Evolutionary conservation across 2,797 vertebrate species (phyloP), one percentile per base, ranked within the genome.

Genomic region (Phalloptychus januarius): DNA sequence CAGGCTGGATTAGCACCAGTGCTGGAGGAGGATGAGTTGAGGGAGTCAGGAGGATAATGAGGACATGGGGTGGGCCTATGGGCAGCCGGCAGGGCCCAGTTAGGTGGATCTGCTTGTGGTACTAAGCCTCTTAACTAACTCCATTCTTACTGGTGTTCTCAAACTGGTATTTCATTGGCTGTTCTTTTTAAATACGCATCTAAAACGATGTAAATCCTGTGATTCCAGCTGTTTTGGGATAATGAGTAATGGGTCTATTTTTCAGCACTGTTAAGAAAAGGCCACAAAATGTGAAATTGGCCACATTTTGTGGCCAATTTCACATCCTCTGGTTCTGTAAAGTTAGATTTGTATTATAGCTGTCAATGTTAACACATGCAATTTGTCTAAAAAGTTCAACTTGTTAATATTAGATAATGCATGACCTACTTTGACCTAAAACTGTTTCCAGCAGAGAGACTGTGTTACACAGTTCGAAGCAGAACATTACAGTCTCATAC

Each of bases 11-110:
- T 92, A 88, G 82, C 84, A 83, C 82, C 82, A 84, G 84, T 78
- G 83, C 83, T 88, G 83, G 83, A 89, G 72, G 79, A 81, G 81
- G 84, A 92, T 88, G 89, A 89, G 87, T 82, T 73, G 81, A 84
- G 84, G 83, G 82, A 89, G 86, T 91, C 86, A 78, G 81, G 78
- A 83, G 88, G 85, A 91, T 92, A 95, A 95, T 95, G 93, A 91
- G 91, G 86, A 83, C 89, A 91, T 84, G 72, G 78, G 90, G 74
- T 87, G 83, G 85, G 81, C 87, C 82, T 83, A n/a, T 74, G 86
- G 86, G 90, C 81, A 84, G 81, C 85, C 86, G 85, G 78, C 81
- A 83, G 79, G 84, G 83, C 83, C 88, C 90, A 86, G 90, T 86
- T 91, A 91, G 89, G 88, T 93, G 92, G 85, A 88, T 87, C 86